These are phyloP conservation scores for Calliphora vomitoria DNA, from an alignment of 2,888 invertebrate species.

Conservation along the genomic window DNA sequence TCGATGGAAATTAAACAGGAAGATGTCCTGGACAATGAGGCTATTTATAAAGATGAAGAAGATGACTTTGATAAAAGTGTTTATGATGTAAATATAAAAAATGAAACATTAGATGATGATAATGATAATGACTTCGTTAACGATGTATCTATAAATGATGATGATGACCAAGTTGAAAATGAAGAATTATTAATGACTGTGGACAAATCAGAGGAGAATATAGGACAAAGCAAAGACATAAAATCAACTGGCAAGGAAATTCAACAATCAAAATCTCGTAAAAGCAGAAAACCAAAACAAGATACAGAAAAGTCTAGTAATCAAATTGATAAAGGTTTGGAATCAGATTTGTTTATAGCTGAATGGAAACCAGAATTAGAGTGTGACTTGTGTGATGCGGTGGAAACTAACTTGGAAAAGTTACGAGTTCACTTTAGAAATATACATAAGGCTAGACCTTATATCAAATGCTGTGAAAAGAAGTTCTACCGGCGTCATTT, in stretches of 20 bases:
- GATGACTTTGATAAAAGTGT: neutral
- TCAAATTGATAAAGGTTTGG: conserved; percentile 39
- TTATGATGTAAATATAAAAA: neutral
- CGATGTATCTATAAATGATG: neutral
- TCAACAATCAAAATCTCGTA: neutral
- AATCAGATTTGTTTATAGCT: conserved; percentile 74
- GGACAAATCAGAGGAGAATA: too few relatives aligned
- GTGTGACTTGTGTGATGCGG: conserved; percentile 71
- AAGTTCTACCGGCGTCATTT: conserved; percentile 73
- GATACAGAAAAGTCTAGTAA: neutral
- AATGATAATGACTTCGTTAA: neutral
- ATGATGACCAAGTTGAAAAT: too few relatives aligned
- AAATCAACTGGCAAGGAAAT: neutral
- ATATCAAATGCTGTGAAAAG: conserved; percentile 75
- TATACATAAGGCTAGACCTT: conserved; percentile 70
- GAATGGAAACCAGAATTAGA: conserved; percentile 69
- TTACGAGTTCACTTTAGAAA: conserved; percentile 68
- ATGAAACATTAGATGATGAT: neutral
- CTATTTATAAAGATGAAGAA: neutral
- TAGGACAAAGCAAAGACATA: too few relatives aligned
- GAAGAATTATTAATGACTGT: too few relatives aligned
- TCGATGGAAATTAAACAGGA: conserved; percentile 7
- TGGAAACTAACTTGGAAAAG: conserved; percentile 40
- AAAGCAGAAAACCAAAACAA: neutral
- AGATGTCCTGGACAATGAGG: neutral